Percentiles rank a stretch among this genome's conserved stretches.
Evolutionary conservation across 2,888 invertebrate genomes (phyloP).

Genomic region (Zaprionus bogoriensis): DNA sequence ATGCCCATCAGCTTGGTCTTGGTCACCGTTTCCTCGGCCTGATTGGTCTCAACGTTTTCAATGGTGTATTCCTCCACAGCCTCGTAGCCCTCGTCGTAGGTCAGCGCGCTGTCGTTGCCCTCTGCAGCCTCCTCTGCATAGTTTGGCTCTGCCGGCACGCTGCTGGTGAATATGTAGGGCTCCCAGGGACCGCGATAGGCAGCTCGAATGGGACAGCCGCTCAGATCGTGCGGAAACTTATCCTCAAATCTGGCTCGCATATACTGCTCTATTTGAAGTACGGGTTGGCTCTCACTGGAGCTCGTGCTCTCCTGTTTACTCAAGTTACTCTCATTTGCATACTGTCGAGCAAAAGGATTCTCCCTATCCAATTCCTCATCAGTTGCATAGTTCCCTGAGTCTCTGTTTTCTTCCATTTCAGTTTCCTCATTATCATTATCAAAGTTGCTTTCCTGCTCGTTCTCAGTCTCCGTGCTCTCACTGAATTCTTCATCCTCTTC

Average conservation of each 20-base stretch:
- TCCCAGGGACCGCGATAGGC: slow-evolving; percentile 79
- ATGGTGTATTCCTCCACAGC: neutral
- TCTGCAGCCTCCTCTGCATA: slow-evolving; percentile 11
- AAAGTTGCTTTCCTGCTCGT: neutral
- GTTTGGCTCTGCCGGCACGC: slow-evolving; percentile 10
- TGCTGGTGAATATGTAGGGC: slow-evolving; percentile 75
- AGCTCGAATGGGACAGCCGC: slow-evolving; percentile 79
- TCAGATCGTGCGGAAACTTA: slow-evolving; percentile 80
- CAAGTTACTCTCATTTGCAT: no score
- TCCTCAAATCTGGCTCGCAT: slow-evolving; percentile 67
- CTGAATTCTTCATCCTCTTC: neutral
- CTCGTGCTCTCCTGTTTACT: neutral
- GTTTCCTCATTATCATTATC: neutral
- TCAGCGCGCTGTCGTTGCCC: neutral
- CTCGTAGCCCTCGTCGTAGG: slow-evolving; percentile 33
- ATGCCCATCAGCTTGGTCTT: slow-evolving; percentile 67
- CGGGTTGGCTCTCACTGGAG: neutral
- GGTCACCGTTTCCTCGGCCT: neutral
- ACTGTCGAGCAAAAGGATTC: no score
- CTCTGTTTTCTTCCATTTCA: neutral
- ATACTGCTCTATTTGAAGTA: slow-evolving; percentile 49
- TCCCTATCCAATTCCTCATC: no score
- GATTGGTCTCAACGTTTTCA: neutral
- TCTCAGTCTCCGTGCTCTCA: neutral
- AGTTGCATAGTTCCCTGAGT: no score